Percentiles rank a stretch among this genome's conserved stretches.
Conservation (phyloP, 2,888 invertebrate genomes). For the Perizoma affinitatum region DNA sequence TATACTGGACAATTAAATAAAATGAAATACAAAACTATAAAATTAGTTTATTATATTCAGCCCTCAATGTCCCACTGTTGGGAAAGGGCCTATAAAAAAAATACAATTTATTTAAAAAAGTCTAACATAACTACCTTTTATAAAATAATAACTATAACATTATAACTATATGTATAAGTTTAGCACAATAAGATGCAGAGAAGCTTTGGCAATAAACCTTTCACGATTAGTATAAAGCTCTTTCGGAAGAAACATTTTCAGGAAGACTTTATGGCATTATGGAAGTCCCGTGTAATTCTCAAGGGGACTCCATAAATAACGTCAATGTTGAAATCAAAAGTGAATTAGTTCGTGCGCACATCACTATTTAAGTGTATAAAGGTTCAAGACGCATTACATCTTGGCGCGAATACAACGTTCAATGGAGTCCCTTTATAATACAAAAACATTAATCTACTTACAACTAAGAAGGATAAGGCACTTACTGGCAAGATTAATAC, state of each 20-base stretch:
- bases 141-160: constrained; percentile 25
- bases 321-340: not conserved
- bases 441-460: not conserved
- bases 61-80: too few species aligned
- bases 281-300: constrained; percentile 6
- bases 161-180: constrained; percentile 1
- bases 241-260: constrained; percentile 25
- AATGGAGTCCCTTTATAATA: constrained; percentile 11
- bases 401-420: too few species aligned
- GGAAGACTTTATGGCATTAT: constrained; percentile 38
- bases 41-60: too few species aligned
- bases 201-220: constrained; percentile 33
- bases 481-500: constrained; percentile 58
- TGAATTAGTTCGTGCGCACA: too few species aligned
- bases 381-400: too few species aligned
- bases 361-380: too few species aligned
- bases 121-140: constrained; percentile 20
- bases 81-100: too few species aligned
- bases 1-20: too few species aligned
- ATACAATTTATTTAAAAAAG: constrained; percentile 15
- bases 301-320: constrained; percentile 2
- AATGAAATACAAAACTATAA: not conserved
- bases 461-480: constrained; percentile 43
- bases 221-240: constrained; percentile 25
- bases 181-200: constrained; percentile 23